Evolutionary conservation across 1,140 invertebrate genomes (phyloP), one percentile per base, ranked within the genome.

Genomic region (Pteromalus puparum): DNA sequence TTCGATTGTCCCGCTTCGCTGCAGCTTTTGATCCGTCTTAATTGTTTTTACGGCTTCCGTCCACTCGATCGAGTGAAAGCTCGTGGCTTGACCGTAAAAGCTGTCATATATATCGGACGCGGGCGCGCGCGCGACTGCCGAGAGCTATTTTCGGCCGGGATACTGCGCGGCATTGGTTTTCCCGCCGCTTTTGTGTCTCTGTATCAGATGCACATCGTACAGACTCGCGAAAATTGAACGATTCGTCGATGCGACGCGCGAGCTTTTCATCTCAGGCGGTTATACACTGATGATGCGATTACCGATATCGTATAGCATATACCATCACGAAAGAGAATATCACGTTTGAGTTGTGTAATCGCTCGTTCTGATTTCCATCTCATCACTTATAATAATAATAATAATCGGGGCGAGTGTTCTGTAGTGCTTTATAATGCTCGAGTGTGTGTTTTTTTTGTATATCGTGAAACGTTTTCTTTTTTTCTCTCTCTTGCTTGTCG

Each of bases 271-370:
- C 30, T 80, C 15, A 3, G 15, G 6, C 15, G 6, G n/a, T n/a
- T n/a, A n/a, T n/a, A n/a, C n/a, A n/a, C n/a, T n/a, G n/a, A n/a
- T n/a, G 46, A 12, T 15, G 46, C 3, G 46, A 48, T 68, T 65
- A 85, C 82, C 81, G 82, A 86, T 53, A 61, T 42, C 1, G 1
- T 9, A 7, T 42, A 42, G 9, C 10, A 42, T 0, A 42, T 42
- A 80, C 74, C n/a, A 75, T 83, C 81, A 65, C 80, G 82, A 68
- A 84, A 86, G 67, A 72, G 73, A 87, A 82, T 87, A 77, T 85
- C 72, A 75, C 85, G 81, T 87, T 85, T 26, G 26, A 70, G 9
- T 70, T 70, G 10, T 26, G 26, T 70, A 30, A n/a, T 34, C 12
- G 72, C 72, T 74, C 72, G 21, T 70, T 76, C 70, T 78, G 21